A percentile compares a stretch with the other conserved stretches of the same genome.
phyloP scores from a whole-genome alignment of 2,797 vertebrate genomes.

The Tenualosa ilisha region DNA sequence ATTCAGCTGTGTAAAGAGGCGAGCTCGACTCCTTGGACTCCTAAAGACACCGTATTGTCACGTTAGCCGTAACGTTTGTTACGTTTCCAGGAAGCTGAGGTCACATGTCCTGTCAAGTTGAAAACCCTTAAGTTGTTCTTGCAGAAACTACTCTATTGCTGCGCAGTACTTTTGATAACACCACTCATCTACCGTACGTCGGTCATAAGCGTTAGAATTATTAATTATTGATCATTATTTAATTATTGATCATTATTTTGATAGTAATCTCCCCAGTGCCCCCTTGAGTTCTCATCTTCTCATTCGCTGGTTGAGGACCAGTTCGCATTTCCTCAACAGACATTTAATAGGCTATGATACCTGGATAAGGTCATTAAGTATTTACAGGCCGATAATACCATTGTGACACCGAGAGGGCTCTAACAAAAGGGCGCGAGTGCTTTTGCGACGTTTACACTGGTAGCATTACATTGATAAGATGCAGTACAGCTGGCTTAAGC shows the following conservation, averaged over 20 bases:
- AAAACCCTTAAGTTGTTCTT: not conserved
- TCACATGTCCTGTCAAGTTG: not conserved
- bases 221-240: not conserved
- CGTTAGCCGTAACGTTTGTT: not conserved
- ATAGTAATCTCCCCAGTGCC: not conserved
- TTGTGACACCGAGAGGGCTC: not conserved
- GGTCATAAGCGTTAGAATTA: too few species aligned
- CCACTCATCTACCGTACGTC: too few species aligned
- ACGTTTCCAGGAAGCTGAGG: not conserved
- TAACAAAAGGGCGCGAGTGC: not conserved
- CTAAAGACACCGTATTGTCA: too few species aligned
- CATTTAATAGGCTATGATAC: not conserved
- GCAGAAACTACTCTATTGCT: not conserved
- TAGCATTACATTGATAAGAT: not conserved
- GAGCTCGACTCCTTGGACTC: not conserved
- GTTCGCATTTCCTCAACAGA: not conserved
- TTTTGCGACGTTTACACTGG: not conserved
- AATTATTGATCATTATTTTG: not conserved
- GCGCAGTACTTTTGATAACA: not conserved
- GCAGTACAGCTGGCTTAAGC: not conserved
- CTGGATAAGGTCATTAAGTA: conserved; percentile 17
- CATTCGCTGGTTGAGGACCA: not conserved
- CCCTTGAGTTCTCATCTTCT: not conserved
- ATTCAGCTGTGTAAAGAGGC: not conserved
- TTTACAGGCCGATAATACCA: not conserved